phyloP scores from a whole-genome alignment of 1,140 invertebrate genomes.

The Pseudomyrmex sp. region DNA sequence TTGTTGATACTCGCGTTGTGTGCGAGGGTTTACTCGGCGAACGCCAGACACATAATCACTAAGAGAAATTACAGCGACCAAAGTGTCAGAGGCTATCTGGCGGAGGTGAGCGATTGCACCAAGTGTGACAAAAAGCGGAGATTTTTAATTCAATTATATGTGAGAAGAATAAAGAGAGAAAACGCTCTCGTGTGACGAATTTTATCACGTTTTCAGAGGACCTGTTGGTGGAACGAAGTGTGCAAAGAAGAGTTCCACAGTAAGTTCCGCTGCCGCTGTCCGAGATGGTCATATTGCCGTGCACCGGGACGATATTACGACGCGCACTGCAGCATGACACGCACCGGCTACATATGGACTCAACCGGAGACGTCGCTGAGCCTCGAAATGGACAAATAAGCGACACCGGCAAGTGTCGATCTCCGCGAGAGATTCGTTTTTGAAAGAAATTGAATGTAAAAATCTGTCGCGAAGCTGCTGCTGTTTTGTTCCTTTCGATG shows the following conservation, averaged over 20 bases:
- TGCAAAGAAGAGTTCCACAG: slow-evolving; percentile 96
- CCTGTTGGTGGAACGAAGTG: slow-evolving; percentile 97
- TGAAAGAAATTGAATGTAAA: background rate
- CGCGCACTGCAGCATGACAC: slow-evolving; percentile 95
- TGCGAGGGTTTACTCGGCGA: slow-evolving; percentile 70
- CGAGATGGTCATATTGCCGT: slow-evolving; percentile 94
- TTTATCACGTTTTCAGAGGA: slow-evolving; percentile 87
- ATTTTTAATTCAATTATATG: too few relatives aligned
- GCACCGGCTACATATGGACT: slow-evolving; percentile 95
- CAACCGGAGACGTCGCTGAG: slow-evolving; percentile 88
- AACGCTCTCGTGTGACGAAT: background rate
- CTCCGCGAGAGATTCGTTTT: background rate
- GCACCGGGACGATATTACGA: slow-evolving; percentile 95
- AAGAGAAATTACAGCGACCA: slow-evolving; percentile 92
- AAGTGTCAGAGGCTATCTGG: slow-evolving; percentile 91
- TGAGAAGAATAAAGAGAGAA: background rate
- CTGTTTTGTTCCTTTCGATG: background rate
- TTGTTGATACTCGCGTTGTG: slow-evolving; percentile 72
- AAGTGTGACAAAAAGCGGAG: too few relatives aligned
- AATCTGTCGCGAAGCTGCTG: background rate
- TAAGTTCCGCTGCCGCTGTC: slow-evolving; percentile 94
- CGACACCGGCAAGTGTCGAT: background rate
- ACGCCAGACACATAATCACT: slow-evolving; percentile 81
- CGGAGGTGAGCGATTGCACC: slow-evolving; percentile 87
- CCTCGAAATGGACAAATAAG: slow-evolving; percentile 79